Percentiles rank a stretch among this genome's conserved stretches.
Evolutionary conservation across 2,113 vertebrate species (phyloP).

Genomic region (Oriolus oriolus): DNA sequence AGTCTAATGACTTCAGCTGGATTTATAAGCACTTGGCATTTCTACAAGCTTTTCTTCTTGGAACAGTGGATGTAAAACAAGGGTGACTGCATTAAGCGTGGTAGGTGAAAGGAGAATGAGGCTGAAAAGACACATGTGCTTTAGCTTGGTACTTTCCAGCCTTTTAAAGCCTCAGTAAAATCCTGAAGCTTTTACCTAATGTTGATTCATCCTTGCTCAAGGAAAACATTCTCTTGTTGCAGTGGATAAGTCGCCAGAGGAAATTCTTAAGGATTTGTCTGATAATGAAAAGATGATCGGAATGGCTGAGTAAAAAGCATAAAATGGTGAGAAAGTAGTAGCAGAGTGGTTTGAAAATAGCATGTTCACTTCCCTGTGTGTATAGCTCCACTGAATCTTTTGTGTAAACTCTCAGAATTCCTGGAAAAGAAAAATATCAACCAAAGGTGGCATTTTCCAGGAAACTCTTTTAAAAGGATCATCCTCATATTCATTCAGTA

Average conservation of each 20-base stretch:
- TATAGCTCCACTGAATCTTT: conserved; percentile 30
- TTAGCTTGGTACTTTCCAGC: neutral
- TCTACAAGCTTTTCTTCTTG: neutral
- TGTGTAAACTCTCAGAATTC: conserved; percentile 49
- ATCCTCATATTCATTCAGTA: conserved; percentile 3
- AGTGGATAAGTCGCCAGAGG: neutral
- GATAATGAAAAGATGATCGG: conserved; percentile 54
- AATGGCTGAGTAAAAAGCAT: conserved; percentile 44
- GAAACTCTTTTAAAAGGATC: conserved; percentile 16
- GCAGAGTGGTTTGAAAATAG: conserved; percentile 31
- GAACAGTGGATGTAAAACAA: neutral
- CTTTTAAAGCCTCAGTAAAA: neutral
- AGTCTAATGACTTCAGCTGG: neutral
- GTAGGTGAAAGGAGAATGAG: neutral
- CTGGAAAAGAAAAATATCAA: conserved; percentile 31
- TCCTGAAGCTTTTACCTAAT: conserved; percentile 19
- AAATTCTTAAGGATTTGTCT: conserved; percentile 59
- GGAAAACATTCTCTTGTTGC: conserved; percentile 40
- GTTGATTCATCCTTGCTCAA: neutral
- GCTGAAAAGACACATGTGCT: neutral
- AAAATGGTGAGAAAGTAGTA: conserved; percentile 41
- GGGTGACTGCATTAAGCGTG: neutral
- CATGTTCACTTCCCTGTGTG: neutral
- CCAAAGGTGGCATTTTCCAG: conserved; percentile 28
- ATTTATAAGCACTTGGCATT: neutral